Conservation (phyloP, 2,797 vertebrate genomes). For the Enteromius treurensis region DNA sequence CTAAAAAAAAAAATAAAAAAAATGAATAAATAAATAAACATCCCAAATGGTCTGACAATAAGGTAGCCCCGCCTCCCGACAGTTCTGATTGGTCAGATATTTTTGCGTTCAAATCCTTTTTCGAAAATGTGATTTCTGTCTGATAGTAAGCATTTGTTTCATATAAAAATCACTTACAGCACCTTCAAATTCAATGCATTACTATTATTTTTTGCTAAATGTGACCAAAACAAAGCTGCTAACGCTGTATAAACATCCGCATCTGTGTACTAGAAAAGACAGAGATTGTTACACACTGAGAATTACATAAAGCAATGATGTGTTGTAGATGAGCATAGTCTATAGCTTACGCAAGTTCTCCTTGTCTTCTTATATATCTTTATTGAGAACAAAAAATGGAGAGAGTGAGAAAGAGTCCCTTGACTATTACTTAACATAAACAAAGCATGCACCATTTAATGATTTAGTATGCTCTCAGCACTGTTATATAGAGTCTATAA, state of each 20-base stretch:
- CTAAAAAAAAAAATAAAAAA: background rate
- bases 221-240: background rate
- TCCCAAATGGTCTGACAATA: background rate
- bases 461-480: conserved; percentile 7
- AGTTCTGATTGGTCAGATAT: background rate
- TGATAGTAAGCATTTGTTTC: background rate
- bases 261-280: background rate
- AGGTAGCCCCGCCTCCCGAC: background rate
- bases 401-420: background rate
- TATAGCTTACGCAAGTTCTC: conserved; percentile 26
- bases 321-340: background rate
- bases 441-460: conserved; percentile 29
- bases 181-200: background rate
- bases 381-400: background rate
- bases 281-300: background rate
- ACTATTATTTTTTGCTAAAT: background rate
- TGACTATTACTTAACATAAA: background rate
- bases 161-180: background rate
- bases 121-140: background rate
- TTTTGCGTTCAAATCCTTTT: background rate
- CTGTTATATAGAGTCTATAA: background rate
- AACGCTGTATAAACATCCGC: background rate
- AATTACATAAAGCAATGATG: background rate
- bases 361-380: conserved; percentile 1
- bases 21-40: no score